Evolutionary conservation across 2,888 invertebrate species (phyloP).

Genomic region (Athrips mouffetella): DNA sequence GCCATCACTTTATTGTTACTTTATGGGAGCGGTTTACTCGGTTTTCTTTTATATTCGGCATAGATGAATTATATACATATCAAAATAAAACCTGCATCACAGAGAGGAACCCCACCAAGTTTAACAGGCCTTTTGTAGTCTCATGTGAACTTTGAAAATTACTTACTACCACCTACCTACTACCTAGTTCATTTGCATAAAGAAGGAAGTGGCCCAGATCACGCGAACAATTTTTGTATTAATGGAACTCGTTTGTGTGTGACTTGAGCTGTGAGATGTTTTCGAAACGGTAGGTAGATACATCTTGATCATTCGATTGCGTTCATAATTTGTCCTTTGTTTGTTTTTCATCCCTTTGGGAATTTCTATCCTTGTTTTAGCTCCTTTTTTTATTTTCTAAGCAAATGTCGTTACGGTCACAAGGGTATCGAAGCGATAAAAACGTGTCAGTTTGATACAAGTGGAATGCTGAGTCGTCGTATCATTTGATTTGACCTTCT

Average conservation of each 20-base stretch:
- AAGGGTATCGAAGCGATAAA: constrained; percentile 1
- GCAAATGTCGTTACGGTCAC: neutral
- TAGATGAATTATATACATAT: too few relatives aligned
- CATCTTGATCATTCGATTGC: too few relatives aligned
- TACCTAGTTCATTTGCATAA: constrained; percentile 10
- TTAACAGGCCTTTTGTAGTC: neutral
- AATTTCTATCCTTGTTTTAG: neutral
- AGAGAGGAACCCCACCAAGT: too few relatives aligned
- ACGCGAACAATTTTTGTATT: constrained; percentile 11
- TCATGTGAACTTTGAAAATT: neutral
- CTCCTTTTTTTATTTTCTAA: neutral
- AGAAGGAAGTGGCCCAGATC: constrained; percentile 14
- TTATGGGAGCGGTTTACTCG: neutral
- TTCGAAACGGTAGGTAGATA: too few relatives aligned
- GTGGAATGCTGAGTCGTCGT: constrained; percentile 3
- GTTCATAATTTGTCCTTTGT: constrained; percentile 5
- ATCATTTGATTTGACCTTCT: constrained; percentile 6
- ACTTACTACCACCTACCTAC: too few relatives aligned
- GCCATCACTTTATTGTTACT: constrained; percentile 3
- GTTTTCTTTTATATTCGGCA: too few relatives aligned
- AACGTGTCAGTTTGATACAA: constrained; percentile 10
- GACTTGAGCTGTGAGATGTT: constrained; percentile 13
- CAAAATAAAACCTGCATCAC: too few relatives aligned
- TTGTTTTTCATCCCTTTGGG: neutral
- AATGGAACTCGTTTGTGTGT: constrained; percentile 11